phyloP scores from a whole-genome alignment of 2,888 invertebrate species.

The Yponomeuta plumbellus region DNA sequence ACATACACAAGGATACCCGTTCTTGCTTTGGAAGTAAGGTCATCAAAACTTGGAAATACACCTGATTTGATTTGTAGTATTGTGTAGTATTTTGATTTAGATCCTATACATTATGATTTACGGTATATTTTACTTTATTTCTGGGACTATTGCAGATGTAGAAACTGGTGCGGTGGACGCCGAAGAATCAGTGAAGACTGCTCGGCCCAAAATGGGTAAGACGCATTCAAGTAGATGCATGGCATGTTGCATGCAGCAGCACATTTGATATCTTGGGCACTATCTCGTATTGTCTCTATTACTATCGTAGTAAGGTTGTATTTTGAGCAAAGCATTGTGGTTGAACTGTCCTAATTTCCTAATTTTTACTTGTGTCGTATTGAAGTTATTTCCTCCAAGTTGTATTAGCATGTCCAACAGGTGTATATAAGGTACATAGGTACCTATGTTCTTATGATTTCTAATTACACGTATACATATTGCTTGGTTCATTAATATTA shows the following conservation, averaged over 20 bases:
- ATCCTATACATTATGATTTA: background rate
- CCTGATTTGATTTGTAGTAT: background rate
- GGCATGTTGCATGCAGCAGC: constrained; percentile 17
- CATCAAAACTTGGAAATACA: too few relatives aligned
- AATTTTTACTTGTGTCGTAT: background rate
- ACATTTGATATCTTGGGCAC: background rate
- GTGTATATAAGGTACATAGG: too few relatives aligned
- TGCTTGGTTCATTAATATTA: background rate
- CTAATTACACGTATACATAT: background rate
- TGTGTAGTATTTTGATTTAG: background rate
- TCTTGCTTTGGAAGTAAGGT: too few relatives aligned
- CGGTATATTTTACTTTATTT: background rate
- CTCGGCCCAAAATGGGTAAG: constrained; percentile 20
- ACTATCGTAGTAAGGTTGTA: background rate
- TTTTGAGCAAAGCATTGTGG: background rate
- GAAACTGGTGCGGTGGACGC: constrained; percentile 16
- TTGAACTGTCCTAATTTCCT: background rate
- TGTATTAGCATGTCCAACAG: too few relatives aligned
- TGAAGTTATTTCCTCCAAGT: too few relatives aligned
- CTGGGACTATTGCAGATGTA: constrained; percentile 20
- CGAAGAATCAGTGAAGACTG: constrained; percentile 13
- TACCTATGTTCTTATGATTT: background rate
- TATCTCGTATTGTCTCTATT: background rate
- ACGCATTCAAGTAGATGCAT: constrained; percentile 13
- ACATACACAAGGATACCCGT: too few relatives aligned